phyloP scores from a whole-genome alignment of 64 coral and sea anemone genomes.

The Hydrozoanthus tunicans region DNA sequence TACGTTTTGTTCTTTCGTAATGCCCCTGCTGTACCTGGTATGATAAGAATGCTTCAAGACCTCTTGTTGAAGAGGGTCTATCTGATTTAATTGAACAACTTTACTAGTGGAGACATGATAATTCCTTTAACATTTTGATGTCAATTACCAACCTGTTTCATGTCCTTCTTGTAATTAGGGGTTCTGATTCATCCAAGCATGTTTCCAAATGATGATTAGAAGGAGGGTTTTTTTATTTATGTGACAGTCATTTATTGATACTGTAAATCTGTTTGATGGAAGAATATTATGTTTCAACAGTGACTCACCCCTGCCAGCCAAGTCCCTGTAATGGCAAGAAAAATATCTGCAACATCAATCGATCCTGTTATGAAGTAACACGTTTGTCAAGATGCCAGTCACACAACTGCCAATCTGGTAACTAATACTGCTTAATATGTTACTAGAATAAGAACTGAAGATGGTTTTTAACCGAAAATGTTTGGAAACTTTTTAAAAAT shows the following conservation, averaged over 20 bases:
- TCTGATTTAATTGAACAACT: too few relatives aligned
- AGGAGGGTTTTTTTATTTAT: too few relatives aligned
- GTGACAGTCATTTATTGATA: too few relatives aligned
- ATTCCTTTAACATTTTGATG: too few relatives aligned
- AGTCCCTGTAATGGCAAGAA: conserved; percentile 63
- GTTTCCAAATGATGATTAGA: too few relatives aligned
- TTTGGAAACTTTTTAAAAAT: background rate
- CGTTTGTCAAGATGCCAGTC: conserved; percentile 66
- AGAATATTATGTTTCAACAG: conserved; percentile 23
- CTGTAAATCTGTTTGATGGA: background rate
- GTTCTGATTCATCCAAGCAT: too few relatives aligned
- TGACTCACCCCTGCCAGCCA: conserved; percentile 87
- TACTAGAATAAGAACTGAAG: background rate
- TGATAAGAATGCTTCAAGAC: too few relatives aligned
- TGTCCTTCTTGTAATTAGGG: too few relatives aligned
- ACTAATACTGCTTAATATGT: background rate
- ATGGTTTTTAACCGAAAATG: background rate
- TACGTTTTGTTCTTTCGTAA: background rate
- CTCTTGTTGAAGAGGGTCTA: too few relatives aligned
- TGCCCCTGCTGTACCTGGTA: background rate
- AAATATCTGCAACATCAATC: conserved; percentile 77
- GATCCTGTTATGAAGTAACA: conserved; percentile 71
- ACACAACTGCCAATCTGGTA: conserved; percentile 80
- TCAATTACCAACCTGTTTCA: too few relatives aligned
- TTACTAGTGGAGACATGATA: too few relatives aligned